phyloP scores from a whole-genome alignment of 2,113 vertebrate genomes.

The Prinia subflava region DNA sequence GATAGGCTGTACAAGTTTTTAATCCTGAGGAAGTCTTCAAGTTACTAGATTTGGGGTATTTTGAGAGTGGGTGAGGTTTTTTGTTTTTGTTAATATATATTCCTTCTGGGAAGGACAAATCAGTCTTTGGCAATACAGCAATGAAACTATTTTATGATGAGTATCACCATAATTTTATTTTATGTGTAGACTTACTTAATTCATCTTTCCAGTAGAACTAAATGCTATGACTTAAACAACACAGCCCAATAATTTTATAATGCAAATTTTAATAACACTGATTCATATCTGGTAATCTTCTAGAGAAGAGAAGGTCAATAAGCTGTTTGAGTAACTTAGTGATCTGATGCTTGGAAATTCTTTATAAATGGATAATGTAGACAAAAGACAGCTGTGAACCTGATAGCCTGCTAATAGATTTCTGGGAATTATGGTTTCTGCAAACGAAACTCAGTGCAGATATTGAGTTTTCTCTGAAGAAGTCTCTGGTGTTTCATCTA shows the following conservation, averaged over 20 bases:
- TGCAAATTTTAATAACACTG: background rate
- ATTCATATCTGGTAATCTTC: background rate
- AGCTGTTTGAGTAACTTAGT: background rate
- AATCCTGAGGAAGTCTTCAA: background rate
- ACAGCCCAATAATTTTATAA: background rate
- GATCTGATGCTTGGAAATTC: background rate
- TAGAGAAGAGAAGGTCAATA: background rate
- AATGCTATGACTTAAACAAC: background rate
- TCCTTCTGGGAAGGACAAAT: background rate
- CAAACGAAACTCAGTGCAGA: background rate
- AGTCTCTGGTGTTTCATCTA: background rate
- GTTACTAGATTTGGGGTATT: background rate
- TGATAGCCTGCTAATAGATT: background rate
- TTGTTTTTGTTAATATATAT: background rate
- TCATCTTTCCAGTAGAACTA: background rate
- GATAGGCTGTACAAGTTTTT: background rate
- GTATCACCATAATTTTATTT: background rate
- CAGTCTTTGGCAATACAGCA: background rate
- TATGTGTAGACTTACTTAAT: background rate
- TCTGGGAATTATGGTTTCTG: background rate
- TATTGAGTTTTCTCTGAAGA: background rate
- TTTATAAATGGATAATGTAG: background rate
- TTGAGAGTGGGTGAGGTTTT: background rate
- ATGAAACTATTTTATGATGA: background rate
- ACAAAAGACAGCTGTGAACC: background rate